Percentiles rank a stretch among this genome's conserved stretches.
Conservation (phyloP, 2,797 vertebrate species). For the Emys orbicularis region DNA sequence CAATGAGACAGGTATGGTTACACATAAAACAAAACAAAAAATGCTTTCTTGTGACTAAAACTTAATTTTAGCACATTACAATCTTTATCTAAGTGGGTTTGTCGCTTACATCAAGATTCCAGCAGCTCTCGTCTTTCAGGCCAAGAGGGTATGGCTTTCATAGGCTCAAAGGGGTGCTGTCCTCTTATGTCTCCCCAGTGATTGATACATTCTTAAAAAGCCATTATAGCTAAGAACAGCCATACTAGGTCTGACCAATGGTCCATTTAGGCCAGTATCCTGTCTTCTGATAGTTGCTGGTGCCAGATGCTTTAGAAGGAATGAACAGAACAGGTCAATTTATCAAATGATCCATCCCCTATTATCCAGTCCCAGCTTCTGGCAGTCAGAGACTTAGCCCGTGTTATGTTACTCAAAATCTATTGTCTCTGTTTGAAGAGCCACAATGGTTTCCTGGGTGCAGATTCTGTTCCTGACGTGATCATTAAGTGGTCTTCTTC, state of each 20-base stretch:
- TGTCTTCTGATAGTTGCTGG: background rate
- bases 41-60: background rate
- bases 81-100: background rate
- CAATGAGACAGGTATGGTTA: background rate
- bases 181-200: background rate
- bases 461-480: background rate
- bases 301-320: background rate
- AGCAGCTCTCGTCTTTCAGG: background rate
- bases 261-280: background rate
- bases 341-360: background rate
- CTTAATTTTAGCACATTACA: background rate
- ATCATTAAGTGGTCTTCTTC: background rate
- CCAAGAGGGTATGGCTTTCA: background rate
- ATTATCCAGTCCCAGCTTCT: background rate
- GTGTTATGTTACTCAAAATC: background rate
- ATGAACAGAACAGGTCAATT: background rate
- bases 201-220: background rate
- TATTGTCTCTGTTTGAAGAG: background rate
- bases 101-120: background rate
- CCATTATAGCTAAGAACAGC: background rate
- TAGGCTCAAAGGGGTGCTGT: background rate
- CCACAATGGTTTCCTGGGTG: background rate
- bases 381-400: background rate
- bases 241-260: background rate
- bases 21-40: background rate